Conservation (phyloP, 2,888 invertebrate genomes). For the Hirtodrosophila histrioides region DNA sequence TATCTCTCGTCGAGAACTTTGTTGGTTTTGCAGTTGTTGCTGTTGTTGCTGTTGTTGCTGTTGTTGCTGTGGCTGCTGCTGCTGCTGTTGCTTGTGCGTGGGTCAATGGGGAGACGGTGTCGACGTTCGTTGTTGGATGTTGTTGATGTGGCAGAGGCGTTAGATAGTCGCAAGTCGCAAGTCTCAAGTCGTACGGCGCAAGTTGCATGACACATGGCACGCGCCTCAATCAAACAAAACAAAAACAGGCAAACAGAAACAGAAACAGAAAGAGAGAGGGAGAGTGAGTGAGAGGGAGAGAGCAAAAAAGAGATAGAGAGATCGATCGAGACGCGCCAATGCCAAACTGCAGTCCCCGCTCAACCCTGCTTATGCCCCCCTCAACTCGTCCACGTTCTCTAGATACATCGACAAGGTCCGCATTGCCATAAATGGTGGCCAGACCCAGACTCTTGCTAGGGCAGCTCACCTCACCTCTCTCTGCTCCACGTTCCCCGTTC, state of each 20-base stretch:
- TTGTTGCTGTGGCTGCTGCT: slow-evolving; percentile 23
- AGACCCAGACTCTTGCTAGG: slow-evolving; percentile 64
- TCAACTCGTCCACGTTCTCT: slow-evolving; percentile 25
- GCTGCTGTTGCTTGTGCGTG: slow-evolving; percentile 55
- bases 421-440: slow-evolving; percentile 73
- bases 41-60: slow-evolving; percentile 32
- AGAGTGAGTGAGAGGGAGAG: slow-evolving; percentile 3
- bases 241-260: slow-evolving; percentile 30
- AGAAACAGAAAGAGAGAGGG: neutral
- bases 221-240: slow-evolving; percentile 59
- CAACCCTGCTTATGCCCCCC: neutral
- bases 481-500: too few species aligned
- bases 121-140: slow-evolving; percentile 46
- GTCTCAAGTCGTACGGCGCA: slow-evolving; percentile 35
- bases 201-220: slow-evolving; percentile 79
- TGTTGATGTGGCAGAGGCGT: slow-evolving; percentile 79
- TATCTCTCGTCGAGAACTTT: slow-evolving; percentile 73
- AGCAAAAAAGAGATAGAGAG: neutral
- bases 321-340: slow-evolving; percentile 43
- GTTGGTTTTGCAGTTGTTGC: slow-evolving; percentile 28
- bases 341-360: slow-evolving; percentile 42
- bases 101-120: slow-evolving; percentile 69
- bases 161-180: slow-evolving; percentile 75
- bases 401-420: slow-evolving; percentile 62
- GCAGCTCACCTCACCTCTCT: slow-evolving; percentile 39